A percentile compares a stretch with the other conserved stretches of the same genome.
Evolutionary conservation across 37 sponge, comb jelly and placozoan species (phyloP).

Genomic region (Haliclona indistincta): DNA sequence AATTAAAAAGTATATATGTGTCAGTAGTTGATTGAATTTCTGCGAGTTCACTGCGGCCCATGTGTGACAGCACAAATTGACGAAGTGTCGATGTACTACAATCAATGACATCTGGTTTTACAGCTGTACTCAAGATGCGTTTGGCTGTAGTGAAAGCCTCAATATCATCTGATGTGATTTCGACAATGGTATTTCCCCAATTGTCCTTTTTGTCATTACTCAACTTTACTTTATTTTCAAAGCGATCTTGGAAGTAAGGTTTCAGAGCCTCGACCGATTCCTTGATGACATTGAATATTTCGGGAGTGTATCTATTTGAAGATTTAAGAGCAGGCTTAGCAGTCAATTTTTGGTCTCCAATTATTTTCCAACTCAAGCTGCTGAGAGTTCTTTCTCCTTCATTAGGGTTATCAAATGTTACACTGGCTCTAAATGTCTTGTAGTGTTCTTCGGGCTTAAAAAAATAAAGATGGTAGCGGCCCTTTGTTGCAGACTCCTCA

Average conservation of each 20-base stretch:
- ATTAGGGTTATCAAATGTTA: slow-evolving; percentile 25
- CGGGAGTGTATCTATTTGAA: not conserved
- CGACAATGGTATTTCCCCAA: not conserved
- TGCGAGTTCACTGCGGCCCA: slow-evolving; percentile 1
- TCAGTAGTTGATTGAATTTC: slow-evolving; percentile 6
- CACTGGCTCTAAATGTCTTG: slow-evolving; percentile 10
- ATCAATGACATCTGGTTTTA: slow-evolving; percentile 23
- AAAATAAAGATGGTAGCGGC: slow-evolving; percentile 8
- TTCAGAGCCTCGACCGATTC: not conserved
- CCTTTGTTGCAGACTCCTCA: not conserved
- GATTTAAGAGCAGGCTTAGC: slow-evolving; percentile 20
- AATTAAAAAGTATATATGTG: slow-evolving; percentile 10
- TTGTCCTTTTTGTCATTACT: not conserved
- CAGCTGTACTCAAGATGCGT: not conserved
- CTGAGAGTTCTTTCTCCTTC: slow-evolving; percentile 19
- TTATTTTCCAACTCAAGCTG: not conserved
- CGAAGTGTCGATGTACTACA: slow-evolving; percentile 1
- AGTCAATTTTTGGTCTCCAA: slow-evolving; percentile 6
- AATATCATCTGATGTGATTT: slow-evolving; percentile 38
- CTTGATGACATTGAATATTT: slow-evolving; percentile 3
- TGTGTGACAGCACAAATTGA: slow-evolving; percentile 13
- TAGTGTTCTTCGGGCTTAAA: not conserved
- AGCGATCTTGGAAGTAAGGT: not conserved
- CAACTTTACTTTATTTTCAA: not conserved
- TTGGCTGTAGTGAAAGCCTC: slow-evolving; percentile 27